Evolutionary conservation across 2,888 invertebrate genomes (phyloP).

Genomic region (Cheilosia vulpina): DNA sequence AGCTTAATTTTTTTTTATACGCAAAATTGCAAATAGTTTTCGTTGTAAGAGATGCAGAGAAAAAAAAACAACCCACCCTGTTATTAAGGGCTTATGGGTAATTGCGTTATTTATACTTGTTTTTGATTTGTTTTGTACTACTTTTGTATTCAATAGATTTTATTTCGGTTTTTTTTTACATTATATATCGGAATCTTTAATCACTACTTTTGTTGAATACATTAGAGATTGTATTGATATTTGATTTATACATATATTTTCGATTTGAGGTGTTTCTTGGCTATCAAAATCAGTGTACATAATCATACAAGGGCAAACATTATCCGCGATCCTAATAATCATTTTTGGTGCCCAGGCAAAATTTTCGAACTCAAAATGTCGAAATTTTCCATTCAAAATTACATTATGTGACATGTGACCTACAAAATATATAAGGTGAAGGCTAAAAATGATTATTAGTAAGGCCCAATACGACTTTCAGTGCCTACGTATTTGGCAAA

Average conservation of each 20-base stretch:
- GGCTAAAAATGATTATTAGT: too few species aligned
- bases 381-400: too few species aligned
- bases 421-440: too few species aligned
- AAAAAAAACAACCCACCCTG: conserved; percentile 58
- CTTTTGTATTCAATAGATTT: conserved; percentile 18
- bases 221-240: neutral
- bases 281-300: conserved; percentile 50
- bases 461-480: neutral
- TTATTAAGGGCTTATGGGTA: conserved; percentile 57
- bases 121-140: conserved; percentile 27
- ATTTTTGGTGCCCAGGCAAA: too few species aligned
- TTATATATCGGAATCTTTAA: neutral
- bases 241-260: conserved; percentile 26
- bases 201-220: conserved; percentile 18
- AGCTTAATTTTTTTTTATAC: conserved; percentile 50
- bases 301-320: conserved; percentile 17
- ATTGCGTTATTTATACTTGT: conserved; percentile 33
- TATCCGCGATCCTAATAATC: too few species aligned
- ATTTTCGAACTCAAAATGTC: too few species aligned
- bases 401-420: too few species aligned
- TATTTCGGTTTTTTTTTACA: neutral
- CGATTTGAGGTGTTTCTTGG: conserved; percentile 25
- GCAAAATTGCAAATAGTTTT: conserved; percentile 55
- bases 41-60: conserved; percentile 16
- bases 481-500: neutral